Percentiles rank a stretch among this genome's conserved stretches.
These are phyloP conservation scores for Addax nasomaculatus DNA, from an alignment of 2,113 vertebrate species.

Conservation along the genomic window DNA sequence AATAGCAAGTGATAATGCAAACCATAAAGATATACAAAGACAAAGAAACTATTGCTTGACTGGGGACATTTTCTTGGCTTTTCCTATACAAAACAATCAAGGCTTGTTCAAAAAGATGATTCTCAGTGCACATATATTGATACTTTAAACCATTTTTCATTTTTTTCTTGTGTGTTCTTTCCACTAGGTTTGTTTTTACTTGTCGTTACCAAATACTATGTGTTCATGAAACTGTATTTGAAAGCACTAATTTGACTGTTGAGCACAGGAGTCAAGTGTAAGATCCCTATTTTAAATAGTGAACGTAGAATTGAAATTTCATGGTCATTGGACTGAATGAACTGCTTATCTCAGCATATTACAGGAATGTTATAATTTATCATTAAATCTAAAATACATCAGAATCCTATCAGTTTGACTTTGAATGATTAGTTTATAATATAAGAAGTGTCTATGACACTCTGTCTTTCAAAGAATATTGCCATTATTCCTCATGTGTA, in stretches of 20 bases:
- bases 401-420: background rate
- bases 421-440: background rate
- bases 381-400: background rate
- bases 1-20: constrained; percentile 29
- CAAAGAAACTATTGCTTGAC: background rate
- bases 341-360: background rate
- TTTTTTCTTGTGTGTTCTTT: background rate
- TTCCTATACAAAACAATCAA: background rate
- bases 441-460: background rate
- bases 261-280: background rate
- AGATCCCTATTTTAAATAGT: constrained; percentile 1
- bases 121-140: background rate
- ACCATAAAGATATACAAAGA: background rate
- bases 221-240: background rate
- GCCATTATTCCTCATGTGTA: background rate
- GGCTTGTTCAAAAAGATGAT: background rate
- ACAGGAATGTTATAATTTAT: background rate
- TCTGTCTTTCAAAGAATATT: background rate
- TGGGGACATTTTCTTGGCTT: background rate
- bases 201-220: background rate
- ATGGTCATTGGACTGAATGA: background rate
- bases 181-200: background rate
- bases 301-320: constrained; percentile 21
- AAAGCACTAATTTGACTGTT: constrained; percentile 7
- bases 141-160: background rate